Percentiles rank a stretch among this genome's conserved stretches.
These are phyloP conservation scores for Rhynchonycteris naso DNA, from an alignment of 2,797 vertebrate species.

Conservation along the genomic window DNA sequence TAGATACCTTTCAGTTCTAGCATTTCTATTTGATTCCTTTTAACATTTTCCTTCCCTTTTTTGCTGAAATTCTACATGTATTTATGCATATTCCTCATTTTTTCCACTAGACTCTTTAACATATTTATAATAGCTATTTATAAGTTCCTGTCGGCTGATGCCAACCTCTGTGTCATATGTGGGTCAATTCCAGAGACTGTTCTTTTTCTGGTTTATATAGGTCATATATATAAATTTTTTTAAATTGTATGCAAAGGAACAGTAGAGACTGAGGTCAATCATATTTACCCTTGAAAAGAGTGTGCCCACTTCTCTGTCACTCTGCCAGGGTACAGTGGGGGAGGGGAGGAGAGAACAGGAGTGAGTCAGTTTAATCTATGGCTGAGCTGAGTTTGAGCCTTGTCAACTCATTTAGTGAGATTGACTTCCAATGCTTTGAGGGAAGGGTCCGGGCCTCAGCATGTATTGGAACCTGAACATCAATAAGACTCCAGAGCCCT, in stretches of 20 bases:
- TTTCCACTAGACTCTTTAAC: slow-evolving; percentile 5
- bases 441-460: neutral
- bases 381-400: neutral
- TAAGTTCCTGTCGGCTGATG: neutral
- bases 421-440: neutral
- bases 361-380: neutral
- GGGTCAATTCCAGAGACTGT: neutral
- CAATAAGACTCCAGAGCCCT: neutral
- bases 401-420: neutral
- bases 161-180: neutral
- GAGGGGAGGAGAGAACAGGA: too few species aligned
- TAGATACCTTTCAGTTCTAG: neutral
- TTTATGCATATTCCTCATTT: neutral
- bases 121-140: neutral
- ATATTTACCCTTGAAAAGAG: neutral
- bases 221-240: neutral
- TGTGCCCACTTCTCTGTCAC: neutral
- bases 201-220: neutral
- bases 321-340: neutral
- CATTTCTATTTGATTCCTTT: neutral
- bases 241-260: neutral
- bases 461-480: neutral
- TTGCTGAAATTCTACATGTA: neutral
- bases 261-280: neutral
- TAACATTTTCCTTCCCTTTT: neutral